Percentiles rank a stretch among this genome's conserved stretches.
Evolutionary conservation across 1,140 invertebrate genomes (phyloP).

Genomic region (Acromyrmex heyeri): DNA sequence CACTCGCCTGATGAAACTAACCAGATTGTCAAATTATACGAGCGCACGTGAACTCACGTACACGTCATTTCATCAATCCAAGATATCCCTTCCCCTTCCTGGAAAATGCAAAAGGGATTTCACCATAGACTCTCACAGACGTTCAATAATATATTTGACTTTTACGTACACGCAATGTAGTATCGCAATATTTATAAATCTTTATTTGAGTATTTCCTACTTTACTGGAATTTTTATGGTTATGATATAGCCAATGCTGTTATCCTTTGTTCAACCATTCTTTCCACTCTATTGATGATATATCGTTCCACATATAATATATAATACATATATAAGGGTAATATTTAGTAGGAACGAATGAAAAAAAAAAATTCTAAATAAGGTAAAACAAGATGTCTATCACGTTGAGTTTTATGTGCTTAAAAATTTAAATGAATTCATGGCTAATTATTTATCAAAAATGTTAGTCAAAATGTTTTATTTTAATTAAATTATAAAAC

Average conservation of each 20-base stretch:
- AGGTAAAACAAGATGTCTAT: not conserved
- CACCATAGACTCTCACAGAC: not conserved
- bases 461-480: not conserved
- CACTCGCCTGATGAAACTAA: not conserved
- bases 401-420: not conserved
- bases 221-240: slow-evolving; percentile 26
- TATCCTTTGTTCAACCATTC: not conserved
- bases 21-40: slow-evolving; percentile 19
- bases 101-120: not conserved
- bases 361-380: not conserved
- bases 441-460: not conserved
- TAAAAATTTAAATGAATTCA: not conserved
- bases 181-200: not conserved
- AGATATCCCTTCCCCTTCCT: not conserved
- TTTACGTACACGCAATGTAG: not conserved
- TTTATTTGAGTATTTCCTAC: not conserved
- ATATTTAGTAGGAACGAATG: not conserved
- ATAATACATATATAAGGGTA: not conserved
- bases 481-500: not conserved
- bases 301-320: not conserved
- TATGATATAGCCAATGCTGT: not conserved
- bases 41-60: not conserved
- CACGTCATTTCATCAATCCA: not conserved
- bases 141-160: not conserved
- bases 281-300: not conserved